A percentile compares a stretch with the other conserved stretches of the same genome.
phyloP scores from a whole-genome alignment of 2,797 vertebrate species.

The Crenichthys baileyi region DNA sequence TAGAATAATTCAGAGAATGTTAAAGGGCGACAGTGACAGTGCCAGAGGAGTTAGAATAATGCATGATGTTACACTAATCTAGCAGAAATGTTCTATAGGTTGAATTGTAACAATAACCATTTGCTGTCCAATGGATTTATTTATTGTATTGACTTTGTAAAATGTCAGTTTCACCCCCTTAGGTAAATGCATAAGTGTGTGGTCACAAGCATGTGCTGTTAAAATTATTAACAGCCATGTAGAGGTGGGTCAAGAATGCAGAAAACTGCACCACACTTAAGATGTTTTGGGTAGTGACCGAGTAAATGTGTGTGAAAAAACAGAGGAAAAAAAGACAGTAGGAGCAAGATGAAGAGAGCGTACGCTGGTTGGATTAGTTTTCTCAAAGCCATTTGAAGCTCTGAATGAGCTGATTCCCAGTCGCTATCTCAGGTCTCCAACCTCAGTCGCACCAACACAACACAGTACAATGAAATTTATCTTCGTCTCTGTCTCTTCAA shows the following conservation, averaged over 20 bases:
- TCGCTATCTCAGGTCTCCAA: constrained; percentile 69
- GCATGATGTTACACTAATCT: neutral
- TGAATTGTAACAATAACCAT: neutral
- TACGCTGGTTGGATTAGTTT: constrained; percentile 73
- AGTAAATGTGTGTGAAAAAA: constrained; percentile 1
- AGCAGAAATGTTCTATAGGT: neutral
- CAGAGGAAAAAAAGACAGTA: constrained; percentile 1
- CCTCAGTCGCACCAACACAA: constrained; percentile 60
- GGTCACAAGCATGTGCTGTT: constrained; percentile 26
- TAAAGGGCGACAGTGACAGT: neutral
- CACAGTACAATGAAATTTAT: constrained; percentile 57
- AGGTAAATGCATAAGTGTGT: neutral
- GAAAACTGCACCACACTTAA: constrained; percentile 23
- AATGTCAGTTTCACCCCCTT: neutral
- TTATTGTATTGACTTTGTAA: neutral
- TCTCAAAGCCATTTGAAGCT: constrained; percentile 74
- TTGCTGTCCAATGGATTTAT: neutral
- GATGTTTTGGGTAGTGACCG: constrained; percentile 25
- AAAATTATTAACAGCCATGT: constrained; percentile 45
- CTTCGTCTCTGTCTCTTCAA: constrained; percentile 21
- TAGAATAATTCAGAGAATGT: neutral
- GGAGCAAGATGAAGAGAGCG: constrained; percentile 29
- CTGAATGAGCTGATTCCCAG: constrained; percentile 73
- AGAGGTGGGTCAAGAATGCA: constrained; percentile 57
- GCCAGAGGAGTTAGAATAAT: neutral